phyloP scores from a whole-genome alignment of 2,797 vertebrate species.

The Synaphobranchus kaupii region DNA sequence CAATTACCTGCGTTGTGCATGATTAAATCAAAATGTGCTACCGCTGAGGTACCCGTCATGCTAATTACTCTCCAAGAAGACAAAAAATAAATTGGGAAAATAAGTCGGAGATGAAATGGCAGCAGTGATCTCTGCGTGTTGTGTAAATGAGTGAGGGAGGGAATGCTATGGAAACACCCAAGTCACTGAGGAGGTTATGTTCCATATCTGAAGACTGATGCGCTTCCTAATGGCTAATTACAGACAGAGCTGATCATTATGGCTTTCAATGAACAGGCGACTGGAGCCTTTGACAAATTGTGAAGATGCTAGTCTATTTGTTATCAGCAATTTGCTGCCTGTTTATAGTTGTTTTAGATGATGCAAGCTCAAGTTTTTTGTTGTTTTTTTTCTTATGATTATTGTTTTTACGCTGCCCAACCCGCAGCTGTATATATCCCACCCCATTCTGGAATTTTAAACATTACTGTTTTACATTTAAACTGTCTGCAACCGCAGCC shows the following conservation, averaged over 20 bases:
- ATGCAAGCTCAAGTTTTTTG: background rate
- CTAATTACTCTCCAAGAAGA: constrained; percentile 7
- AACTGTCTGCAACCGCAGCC: no score
- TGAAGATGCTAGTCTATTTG: background rate
- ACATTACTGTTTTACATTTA: no score
- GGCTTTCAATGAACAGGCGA: background rate
- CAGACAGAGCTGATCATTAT: background rate
- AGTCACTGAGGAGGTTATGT: background rate
- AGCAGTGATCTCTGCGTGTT: background rate
- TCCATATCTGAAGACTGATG: background rate
- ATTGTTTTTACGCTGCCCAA: no score
- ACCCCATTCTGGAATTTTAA: no score
- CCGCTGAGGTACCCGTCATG: background rate
- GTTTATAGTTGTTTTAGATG: background rate
- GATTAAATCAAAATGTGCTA: background rate
- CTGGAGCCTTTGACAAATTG: background rate
- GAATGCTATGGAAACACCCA: background rate
- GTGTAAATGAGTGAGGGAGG: background rate
- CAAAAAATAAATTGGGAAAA: background rate
- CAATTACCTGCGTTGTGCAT: background rate
- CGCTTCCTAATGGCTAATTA: background rate
- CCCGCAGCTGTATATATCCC: no score
- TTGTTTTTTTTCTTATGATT: no score
- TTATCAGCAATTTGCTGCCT: background rate
- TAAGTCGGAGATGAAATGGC: background rate